phyloP scores from a whole-genome alignment of 2,888 invertebrate species.

The Pterobdella sp. region DNA sequence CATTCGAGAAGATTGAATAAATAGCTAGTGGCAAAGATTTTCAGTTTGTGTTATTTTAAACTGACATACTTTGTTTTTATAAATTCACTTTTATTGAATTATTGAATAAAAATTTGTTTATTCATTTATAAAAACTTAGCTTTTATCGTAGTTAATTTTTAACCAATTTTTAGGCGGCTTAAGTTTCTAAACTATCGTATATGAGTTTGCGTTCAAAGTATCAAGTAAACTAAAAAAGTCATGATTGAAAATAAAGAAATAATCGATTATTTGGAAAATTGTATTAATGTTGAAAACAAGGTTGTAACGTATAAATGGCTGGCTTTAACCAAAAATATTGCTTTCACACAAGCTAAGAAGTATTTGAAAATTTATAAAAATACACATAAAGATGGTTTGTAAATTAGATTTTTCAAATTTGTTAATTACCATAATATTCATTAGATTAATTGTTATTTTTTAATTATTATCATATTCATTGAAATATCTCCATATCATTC shows the following conservation, averaged over 20 bases:
- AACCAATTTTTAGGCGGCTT: too few relatives aligned
- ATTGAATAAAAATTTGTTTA: too few relatives aligned
- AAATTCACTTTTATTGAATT: too few relatives aligned
- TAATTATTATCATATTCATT: neutral
- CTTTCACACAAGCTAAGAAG: constrained; percentile 5
- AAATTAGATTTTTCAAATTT: neutral
- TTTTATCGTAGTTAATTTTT: too few relatives aligned
- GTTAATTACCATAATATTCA: neutral
- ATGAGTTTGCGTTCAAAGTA: too few relatives aligned
- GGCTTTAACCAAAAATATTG: constrained; percentile 1
- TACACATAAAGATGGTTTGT: neutral
- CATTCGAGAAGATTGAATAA: too few relatives aligned
- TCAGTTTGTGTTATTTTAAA: too few relatives aligned
- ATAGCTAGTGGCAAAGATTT: too few relatives aligned
- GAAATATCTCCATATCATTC: too few relatives aligned
- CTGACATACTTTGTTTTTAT: too few relatives aligned
- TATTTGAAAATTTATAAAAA: neutral
- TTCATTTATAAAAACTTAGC: too few relatives aligned
- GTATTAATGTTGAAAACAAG: constrained; percentile 6
- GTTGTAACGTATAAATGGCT: constrained; percentile 25
- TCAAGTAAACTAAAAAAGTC: neutral
- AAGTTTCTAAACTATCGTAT: too few relatives aligned
- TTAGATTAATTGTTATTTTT: neutral
- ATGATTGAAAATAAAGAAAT: constrained; percentile 7
- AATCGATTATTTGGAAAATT: neutral